These are phyloP conservation scores for Hylyphantes graminicola DNA, from an alignment of 1,140 invertebrate genomes.

Conservation along the genomic window DNA sequence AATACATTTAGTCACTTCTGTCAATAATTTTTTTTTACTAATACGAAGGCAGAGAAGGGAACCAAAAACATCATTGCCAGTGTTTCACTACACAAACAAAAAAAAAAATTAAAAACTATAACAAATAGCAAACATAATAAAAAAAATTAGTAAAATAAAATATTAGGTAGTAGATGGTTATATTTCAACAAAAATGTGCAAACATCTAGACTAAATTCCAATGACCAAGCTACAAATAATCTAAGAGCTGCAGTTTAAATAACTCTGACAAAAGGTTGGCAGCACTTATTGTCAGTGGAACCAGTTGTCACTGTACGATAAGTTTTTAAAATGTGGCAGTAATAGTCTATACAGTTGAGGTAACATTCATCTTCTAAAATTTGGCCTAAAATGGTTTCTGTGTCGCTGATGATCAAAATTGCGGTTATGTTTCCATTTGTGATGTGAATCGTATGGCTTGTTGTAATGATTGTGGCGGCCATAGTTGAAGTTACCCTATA, in stretches of 20 bases:
- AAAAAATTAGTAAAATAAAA: not conserved
- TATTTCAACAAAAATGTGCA: not conserved
- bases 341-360: not conserved
- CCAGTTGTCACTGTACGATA: not conserved
- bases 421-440: conserved; percentile 34
- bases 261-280: not conserved
- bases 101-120: no score
- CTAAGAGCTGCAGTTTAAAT: not conserved
- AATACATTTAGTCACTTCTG: no score
- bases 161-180: not conserved
- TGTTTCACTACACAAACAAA: no score
- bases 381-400: conserved; percentile 32
- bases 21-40: no score
- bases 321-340: conserved; percentile 35
- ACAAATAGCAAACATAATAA: not conserved
- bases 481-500: conserved; percentile 13
- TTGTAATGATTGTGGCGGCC: conserved; percentile 6
- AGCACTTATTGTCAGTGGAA: not conserved
- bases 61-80: no score
- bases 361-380: conserved; percentile 37
- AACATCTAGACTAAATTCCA: not conserved
- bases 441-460: conserved; percentile 26
- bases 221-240: not conserved
- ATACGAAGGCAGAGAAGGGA: no score
- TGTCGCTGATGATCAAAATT: conserved; percentile 7